Percentiles rank a stretch among this genome's conserved stretches.
Evolutionary conservation across 2,888 invertebrate genomes (phyloP).

Genomic region (Thera britannica): DNA sequence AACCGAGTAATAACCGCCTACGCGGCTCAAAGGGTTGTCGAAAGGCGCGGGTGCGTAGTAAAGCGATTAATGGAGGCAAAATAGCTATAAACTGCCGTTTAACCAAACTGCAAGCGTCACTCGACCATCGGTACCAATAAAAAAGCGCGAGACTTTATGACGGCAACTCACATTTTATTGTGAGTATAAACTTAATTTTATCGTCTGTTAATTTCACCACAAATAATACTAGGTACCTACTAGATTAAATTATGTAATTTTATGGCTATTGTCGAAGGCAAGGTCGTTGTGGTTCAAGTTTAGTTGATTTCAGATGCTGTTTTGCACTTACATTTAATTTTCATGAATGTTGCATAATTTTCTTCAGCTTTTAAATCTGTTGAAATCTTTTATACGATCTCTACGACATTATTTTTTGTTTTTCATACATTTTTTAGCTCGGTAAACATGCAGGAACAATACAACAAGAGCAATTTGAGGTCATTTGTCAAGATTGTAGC

Average conservation of each 20-base stretch:
- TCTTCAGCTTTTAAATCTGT: no score
- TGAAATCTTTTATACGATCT: no score
- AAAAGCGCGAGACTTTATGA: constrained; percentile 84
- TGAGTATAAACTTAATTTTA: constrained; percentile 85
- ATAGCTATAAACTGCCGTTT: constrained; percentile 84
- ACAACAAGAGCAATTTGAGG: constrained; percentile 34
- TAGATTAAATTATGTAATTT: constrained; percentile 79
- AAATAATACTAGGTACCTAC: constrained; percentile 73
- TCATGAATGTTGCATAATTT: not conserved
- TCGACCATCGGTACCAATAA: constrained; percentile 80
- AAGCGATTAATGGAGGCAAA: constrained; percentile 84
- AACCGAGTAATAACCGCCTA: constrained; percentile 37
- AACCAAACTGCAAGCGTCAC: constrained; percentile 85
- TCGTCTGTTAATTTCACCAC: constrained; percentile 85
- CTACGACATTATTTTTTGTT: no score
- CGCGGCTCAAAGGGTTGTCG: constrained; percentile 66
- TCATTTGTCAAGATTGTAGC: constrained; percentile 40
- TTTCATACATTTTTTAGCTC: not conserved
- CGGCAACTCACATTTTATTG: constrained; percentile 85
- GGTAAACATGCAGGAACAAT: not conserved
- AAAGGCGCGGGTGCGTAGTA: constrained; percentile 79
- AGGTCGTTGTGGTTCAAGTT: constrained; percentile 50
- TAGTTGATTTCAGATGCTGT: constrained; percentile 49
- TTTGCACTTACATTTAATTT: constrained; percentile 4
- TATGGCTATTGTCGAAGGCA: constrained; percentile 72